phyloP scores from a whole-genome alignment of 2,888 invertebrate genomes.

The Nomada ruficornis region DNA sequence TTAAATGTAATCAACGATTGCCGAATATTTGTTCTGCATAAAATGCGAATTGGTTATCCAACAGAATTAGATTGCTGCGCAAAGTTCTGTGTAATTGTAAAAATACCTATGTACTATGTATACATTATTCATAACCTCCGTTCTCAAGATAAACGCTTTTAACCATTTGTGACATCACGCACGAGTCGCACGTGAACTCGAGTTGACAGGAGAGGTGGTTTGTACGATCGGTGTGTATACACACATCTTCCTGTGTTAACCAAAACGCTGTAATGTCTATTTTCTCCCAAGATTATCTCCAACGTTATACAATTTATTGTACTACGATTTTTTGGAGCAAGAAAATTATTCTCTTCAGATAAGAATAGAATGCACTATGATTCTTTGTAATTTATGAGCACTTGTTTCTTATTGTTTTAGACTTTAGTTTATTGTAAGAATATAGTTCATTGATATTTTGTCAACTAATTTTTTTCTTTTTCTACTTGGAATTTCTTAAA shows the following conservation, averaged over 20 bases:
- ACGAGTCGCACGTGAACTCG: constrained; percentile 38
- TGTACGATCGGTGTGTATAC: constrained; percentile 10
- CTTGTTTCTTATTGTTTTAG: too few relatives aligned
- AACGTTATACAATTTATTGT: constrained; percentile 2
- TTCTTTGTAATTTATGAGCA: too few relatives aligned
- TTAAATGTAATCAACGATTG: constrained; percentile 10
- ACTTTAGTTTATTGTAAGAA: too few relatives aligned
- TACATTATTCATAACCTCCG: constrained; percentile 47
- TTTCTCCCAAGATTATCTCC: constrained; percentile 34
- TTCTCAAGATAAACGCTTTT: constrained; percentile 40
- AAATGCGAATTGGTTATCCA: constrained; percentile 33
- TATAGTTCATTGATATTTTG: too few relatives aligned
- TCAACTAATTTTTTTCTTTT: too few relatives aligned
- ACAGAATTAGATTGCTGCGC: constrained; percentile 13
- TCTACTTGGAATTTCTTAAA: too few relatives aligned
- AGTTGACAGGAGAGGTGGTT: constrained; percentile 19
- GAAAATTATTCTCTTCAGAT: not conserved
- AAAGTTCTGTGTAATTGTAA: constrained; percentile 27
- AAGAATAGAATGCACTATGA: too few relatives aligned
- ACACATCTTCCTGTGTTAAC: constrained; percentile 31
- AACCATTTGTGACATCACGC: constrained; percentile 57
- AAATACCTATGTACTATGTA: constrained; percentile 6
- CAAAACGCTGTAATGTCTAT: constrained; percentile 46
- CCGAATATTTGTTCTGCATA: constrained; percentile 4
- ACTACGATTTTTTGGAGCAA: not conserved